Percentiles rank a stretch among this genome's conserved stretches.
These are phyloP conservation scores for Phasia obesa DNA, from an alignment of 2,888 invertebrate species.

Conservation along the genomic window DNA sequence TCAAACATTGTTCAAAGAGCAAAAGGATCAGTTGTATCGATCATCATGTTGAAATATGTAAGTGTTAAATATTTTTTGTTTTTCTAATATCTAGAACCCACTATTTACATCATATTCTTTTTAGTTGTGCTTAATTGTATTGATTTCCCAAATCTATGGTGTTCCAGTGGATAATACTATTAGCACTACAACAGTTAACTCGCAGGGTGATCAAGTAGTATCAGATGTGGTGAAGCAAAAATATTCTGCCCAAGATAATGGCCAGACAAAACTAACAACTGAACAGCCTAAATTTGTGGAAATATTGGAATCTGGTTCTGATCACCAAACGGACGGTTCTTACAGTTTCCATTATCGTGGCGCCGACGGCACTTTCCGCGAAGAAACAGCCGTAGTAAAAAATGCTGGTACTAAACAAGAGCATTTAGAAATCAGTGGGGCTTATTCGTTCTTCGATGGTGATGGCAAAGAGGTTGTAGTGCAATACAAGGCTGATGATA, in stretches of 20 bases:
- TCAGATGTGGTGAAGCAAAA: neutral
- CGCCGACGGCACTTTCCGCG: slow-evolving; percentile 79
- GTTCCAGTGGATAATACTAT: slow-evolving; percentile 73
- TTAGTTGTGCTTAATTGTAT: slow-evolving; percentile 64
- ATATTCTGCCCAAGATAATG: neutral
- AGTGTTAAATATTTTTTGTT: slow-evolving; percentile 46
- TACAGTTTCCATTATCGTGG: slow-evolving; percentile 79
- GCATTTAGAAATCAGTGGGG: slow-evolving; percentile 78
- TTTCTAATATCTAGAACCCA: neutral
- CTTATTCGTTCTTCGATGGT: slow-evolving; percentile 79
- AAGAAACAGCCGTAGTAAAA: slow-evolving; percentile 78
- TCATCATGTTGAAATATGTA: slow-evolving; percentile 65
- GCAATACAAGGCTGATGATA: slow-evolving; percentile 79
- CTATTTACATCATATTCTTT: neutral
- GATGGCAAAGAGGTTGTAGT: slow-evolving; percentile 80
- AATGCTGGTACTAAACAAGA: slow-evolving; percentile 77
- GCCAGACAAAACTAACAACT: slow-evolving; percentile 30
- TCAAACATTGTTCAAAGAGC: slow-evolving; percentile 49
- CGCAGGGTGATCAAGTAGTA: slow-evolving; percentile 1
- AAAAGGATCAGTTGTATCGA: slow-evolving; percentile 57
- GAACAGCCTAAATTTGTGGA: slow-evolving; percentile 71
- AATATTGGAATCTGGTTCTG: slow-evolving; percentile 78
- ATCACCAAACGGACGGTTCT: slow-evolving; percentile 78
- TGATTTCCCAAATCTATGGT: slow-evolving; percentile 68
- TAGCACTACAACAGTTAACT: neutral